Conservation (phyloP, 2,888 invertebrate genomes). For the Prosopocoilus inquinatus region DNA sequence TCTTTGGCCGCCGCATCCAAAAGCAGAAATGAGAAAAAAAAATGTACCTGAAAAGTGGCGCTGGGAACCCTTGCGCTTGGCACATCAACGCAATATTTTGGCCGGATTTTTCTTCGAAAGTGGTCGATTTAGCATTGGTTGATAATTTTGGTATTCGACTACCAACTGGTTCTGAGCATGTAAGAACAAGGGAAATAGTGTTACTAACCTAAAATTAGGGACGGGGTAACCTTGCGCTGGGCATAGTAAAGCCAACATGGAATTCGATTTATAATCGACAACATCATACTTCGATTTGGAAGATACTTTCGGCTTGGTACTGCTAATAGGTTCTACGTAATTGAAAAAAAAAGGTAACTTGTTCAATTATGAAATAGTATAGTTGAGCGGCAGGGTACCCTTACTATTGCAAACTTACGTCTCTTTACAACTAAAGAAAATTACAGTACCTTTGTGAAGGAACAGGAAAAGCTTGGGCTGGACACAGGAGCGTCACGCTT, state of each 20-base stretch:
- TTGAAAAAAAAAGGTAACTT: constrained; percentile 4
- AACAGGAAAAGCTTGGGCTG: constrained; percentile 74
- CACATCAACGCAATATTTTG: constrained; percentile 50
- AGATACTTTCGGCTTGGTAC: constrained; percentile 53
- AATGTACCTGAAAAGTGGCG: constrained; percentile 58
- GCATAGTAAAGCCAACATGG: constrained; percentile 60
- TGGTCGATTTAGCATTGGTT: constrained; percentile 38
- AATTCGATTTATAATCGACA: constrained; percentile 33
- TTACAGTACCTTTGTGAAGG: constrained; percentile 66
- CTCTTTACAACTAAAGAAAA: neutral
- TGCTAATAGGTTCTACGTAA: constrained; percentile 54
- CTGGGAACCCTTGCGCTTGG: constrained; percentile 59
- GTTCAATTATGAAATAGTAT: neutral
- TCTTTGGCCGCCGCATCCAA: neutral
- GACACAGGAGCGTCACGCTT: constrained; percentile 67
- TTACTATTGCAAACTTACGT: neutral
- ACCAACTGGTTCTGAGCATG: constrained; percentile 43
- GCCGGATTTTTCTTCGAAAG: constrained; percentile 42
- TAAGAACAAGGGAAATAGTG: neutral
- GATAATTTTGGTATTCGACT: constrained; percentile 42
- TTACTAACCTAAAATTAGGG: constrained; percentile 57
- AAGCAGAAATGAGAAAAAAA: neutral
- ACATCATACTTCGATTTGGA: constrained; percentile 47
- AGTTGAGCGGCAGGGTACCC: constrained; percentile 2
- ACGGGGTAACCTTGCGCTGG: constrained; percentile 70